These are phyloP conservation scores for Steatornis caripensis DNA, from an alignment of 2,113 vertebrate genomes.

Conservation along the genomic window DNA sequence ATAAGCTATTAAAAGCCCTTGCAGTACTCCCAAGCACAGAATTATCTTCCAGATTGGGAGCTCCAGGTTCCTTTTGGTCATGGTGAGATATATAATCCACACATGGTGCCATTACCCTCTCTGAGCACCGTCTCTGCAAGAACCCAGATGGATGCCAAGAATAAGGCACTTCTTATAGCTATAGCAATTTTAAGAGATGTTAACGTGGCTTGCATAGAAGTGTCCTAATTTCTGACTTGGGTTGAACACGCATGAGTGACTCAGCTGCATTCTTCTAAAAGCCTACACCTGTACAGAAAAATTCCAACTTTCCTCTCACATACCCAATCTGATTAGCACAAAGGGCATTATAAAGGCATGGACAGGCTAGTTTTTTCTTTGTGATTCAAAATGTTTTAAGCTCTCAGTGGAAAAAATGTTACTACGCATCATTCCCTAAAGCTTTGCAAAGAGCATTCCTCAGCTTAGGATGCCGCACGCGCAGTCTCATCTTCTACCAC, in stretches of 20 bases:
- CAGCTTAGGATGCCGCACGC: background rate
- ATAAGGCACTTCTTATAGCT: constrained; percentile 48
- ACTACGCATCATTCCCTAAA: accelerated
- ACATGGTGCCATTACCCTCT: constrained; percentile 18
- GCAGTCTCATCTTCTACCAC: background rate
- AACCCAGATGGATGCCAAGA: constrained; percentile 50
- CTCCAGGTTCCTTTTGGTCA: constrained; percentile 34
- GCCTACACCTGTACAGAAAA: background rate
- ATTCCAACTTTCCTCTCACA: background rate
- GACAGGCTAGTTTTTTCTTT: background rate
- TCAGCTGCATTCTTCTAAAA: background rate
- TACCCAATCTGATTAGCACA: background rate
- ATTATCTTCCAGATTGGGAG: constrained; percentile 45
- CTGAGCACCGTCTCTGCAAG: background rate
- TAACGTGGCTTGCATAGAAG: constrained; percentile 37
- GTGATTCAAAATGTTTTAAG: background rate
- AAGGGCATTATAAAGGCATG: background rate
- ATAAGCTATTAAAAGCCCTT: constrained; percentile 33
- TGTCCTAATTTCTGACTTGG: constrained; percentile 41
- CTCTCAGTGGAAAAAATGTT: background rate
- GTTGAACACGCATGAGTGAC: background rate
- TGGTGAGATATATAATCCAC: constrained; percentile 10
- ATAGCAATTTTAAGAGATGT: constrained; percentile 21
- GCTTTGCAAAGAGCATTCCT: accelerated
- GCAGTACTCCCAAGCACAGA: background rate